These are phyloP conservation scores for Stegodyphus dumicola DNA, from an alignment of 1,140 invertebrate species.

Conservation along the genomic window DNA sequence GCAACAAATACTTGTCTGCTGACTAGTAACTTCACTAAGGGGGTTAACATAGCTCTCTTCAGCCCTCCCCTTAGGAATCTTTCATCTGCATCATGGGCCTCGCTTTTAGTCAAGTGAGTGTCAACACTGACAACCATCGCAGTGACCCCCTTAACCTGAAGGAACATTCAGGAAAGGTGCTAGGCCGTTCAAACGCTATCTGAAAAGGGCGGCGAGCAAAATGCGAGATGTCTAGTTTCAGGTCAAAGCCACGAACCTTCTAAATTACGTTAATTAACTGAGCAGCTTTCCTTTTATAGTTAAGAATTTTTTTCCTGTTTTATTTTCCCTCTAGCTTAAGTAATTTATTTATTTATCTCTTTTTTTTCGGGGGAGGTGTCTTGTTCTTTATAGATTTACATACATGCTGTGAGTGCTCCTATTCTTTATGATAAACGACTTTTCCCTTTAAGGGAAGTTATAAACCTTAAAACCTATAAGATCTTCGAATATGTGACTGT, in stretches of 20 bases:
- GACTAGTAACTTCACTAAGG: constrained; percentile 19
- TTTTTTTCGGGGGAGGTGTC: too few relatives aligned
- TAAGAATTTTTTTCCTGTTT: neutral
- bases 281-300: constrained; percentile 1
- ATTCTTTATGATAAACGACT: too few relatives aligned
- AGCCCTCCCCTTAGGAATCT: neutral
- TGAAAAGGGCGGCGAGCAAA: constrained; percentile 15
- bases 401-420: too few relatives aligned
- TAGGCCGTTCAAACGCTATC: neutral
- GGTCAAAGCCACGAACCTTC: too few relatives aligned
- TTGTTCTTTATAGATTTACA: too few relatives aligned
- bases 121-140: constrained; percentile 45
- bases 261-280: too few relatives aligned
- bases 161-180: constrained; percentile 1
- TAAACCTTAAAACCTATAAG: too few relatives aligned
- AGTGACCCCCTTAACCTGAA: constrained; percentile 48
- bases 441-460: too few relatives aligned
- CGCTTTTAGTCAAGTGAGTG: constrained; percentile 54
- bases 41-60: constrained; percentile 13
- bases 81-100: constrained; percentile 4
- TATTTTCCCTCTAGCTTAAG: too few relatives aligned
- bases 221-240: constrained; percentile 8
- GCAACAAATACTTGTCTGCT: constrained; percentile 2
- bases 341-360: too few relatives aligned
- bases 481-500: too few relatives aligned